These are phyloP conservation scores for Terebella lapidaria DNA, from an alignment of 2,888 invertebrate species.

Conservation along the genomic window DNA sequence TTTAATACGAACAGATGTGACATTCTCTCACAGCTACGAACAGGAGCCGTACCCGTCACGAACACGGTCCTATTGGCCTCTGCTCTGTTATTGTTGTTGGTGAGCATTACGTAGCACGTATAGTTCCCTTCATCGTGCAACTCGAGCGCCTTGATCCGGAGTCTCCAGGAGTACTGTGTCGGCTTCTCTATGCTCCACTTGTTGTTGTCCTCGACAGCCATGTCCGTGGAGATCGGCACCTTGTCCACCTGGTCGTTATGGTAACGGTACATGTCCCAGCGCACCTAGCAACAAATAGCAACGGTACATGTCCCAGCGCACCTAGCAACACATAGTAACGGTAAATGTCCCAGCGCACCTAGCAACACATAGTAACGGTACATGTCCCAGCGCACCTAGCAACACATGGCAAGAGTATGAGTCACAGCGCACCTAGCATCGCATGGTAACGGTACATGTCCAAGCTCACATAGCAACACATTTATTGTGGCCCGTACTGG, in stretches of 20 bases:
- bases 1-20: too few relatives aligned
- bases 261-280: constrained; percentile 18
- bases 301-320: constrained; percentile 18
- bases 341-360: constrained; percentile 22
- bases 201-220: constrained; percentile 21
- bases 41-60: constrained; percentile 12
- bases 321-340: constrained; percentile 15
- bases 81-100: constrained; percentile 21
- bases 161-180: constrained; percentile 20
- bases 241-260: constrained; percentile 6
- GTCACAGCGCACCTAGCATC: too few relatives aligned
- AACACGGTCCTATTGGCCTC: constrained; percentile 22
- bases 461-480: too few relatives aligned
- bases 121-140: constrained; percentile 23
- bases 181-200: constrained; percentile 25
- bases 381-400: constrained; percentile 21
- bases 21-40: too few relatives aligned
- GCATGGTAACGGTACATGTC: too few relatives aligned
- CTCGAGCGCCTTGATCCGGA: constrained; percentile 16
- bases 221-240: constrained; percentile 18
- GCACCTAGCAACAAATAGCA: constrained; percentile 17
- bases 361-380: constrained; percentile 8
- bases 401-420: too few relatives aligned
- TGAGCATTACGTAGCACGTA: constrained; percentile 22
- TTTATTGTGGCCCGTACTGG: too few relatives aligned